Percentiles rank a stretch among this genome's conserved stretches.
Conservation (phyloP, 1,140 invertebrate species). For the Bombus affinis region DNA sequence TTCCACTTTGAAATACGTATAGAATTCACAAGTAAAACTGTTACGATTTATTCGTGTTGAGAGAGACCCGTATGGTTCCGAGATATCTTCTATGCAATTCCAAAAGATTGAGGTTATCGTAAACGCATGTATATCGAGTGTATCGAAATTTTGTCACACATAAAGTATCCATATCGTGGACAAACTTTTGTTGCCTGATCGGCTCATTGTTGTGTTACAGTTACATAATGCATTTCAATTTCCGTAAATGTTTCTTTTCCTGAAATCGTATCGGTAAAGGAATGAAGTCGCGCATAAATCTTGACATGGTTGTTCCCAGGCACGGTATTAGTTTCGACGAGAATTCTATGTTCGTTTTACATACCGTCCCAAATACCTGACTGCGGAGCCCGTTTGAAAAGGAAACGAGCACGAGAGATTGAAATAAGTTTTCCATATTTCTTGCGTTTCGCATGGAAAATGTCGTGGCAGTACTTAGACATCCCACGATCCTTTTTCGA, state of each 20-base stretch:
- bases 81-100: not conserved
- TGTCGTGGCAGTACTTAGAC: conserved; percentile 50
- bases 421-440: conserved; percentile 65
- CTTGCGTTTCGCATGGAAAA: conserved; percentile 47
- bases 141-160: not conserved
- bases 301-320: conserved; percentile 28
- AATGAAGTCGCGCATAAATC: conserved; percentile 25
- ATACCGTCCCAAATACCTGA: conserved; percentile 36
- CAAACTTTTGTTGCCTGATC: not conserved
- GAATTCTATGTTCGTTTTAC: conserved; percentile 47
- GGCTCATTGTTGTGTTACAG: not conserved
- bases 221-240: not conserved
- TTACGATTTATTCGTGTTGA: not conserved
- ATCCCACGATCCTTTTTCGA: not conserved
- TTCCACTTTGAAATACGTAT: not conserved
- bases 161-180: not conserved
- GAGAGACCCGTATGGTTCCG: not conserved
- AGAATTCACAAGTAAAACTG: not conserved
- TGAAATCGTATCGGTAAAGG: not conserved
- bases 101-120: not conserved
- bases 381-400: not conserved
- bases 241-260: not conserved
- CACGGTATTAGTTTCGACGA: not conserved
- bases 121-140: not conserved
- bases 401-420: conserved; percentile 15